Evolutionary conservation across 2,888 invertebrate species (phyloP), one percentile per base, ranked within the genome.

Genomic region (Heliconius ismenius): DNA sequence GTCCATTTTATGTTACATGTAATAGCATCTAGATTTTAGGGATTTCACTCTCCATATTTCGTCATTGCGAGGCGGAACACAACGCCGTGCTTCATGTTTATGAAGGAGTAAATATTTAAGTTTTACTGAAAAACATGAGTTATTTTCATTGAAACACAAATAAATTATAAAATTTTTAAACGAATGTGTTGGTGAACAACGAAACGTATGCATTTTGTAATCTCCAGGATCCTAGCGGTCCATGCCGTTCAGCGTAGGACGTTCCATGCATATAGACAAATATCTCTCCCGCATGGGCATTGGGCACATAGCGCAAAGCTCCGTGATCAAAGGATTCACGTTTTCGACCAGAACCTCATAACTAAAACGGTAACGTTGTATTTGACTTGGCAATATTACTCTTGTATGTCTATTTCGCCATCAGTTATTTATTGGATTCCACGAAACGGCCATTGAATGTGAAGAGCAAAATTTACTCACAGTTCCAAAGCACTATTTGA

Each of bases 261-360:
- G 49, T 72, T 72, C 72, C 72, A 73, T 73, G 54, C 54, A 78
- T 76, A 74, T 49, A 43, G 72, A 63, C 72, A 74, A 60, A 79
- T 74, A 74, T 75, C 72, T 75, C 74, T 79, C 76, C n/a, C 32
- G 67, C 54, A 72, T 75, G 67, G 74, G 24, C 58, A 74, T 49
- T 75, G 67, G 74, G 24, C 58, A 74, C 69, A 76, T 32, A 64
- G 74, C 64, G 73, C 63, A 73, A 72, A 73, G 74, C 73, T 67
- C 73, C 63, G 75, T 76, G 76, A 78, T 79, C 79, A 79, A 78
- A 79, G 76, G 78, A 76, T 73, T 74, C 74, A 73, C 73, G 75
- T 78, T 76, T 76, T 64, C 79, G 78, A 78, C 62, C 73, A 60
- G 67, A 63, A 69, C 68, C 32, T 74, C 76, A 74, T 77, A 77